Percentiles rank a stretch among this genome's conserved stretches.
Evolutionary conservation across 1,140 invertebrate species (phyloP).

Genomic region (Pseudomyrmex flavicornis): DNA sequence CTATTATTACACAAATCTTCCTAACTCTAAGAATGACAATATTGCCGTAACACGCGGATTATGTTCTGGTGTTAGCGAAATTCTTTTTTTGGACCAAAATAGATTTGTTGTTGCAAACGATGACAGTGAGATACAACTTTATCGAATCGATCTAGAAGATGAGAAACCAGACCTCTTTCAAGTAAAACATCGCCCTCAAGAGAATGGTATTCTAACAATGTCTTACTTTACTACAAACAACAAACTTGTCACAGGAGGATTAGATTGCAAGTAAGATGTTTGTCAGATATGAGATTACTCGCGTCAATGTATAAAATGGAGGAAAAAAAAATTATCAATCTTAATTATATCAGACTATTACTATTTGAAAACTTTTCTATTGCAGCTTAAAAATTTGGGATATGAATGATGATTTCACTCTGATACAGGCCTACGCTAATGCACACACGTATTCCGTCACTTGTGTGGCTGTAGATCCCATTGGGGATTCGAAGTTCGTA

Average conservation of each 20-base stretch:
- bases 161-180: conserved; percentile 66
- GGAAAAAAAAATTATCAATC: conserved; percentile 23
- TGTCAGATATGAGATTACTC: neutral
- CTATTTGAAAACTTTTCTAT: conserved; percentile 35
- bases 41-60: conserved; percentile 63
- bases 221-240: conserved; percentile 74
- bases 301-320: neutral
- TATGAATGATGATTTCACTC: conserved; percentile 71
- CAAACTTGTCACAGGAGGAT: conserved; percentile 76
- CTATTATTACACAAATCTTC: conserved; percentile 75
- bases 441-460: conserved; percentile 79
- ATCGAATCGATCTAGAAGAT: conserved; percentile 58
- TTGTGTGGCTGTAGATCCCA: conserved; percentile 74
- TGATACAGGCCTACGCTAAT: conserved; percentile 71
- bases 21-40: conserved; percentile 70
- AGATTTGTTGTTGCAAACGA: conserved; percentile 81
- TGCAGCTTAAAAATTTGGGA: conserved; percentile 83
- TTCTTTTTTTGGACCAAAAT: conserved; percentile 69
- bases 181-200: conserved; percentile 77
- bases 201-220: conserved; percentile 76
- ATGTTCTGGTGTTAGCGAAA: conserved; percentile 76
- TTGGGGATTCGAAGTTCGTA: conserved; percentile 74
- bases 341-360: neutral
- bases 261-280: conserved; percentile 79
- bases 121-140: conserved; percentile 77